These are phyloP conservation scores for Scotopteryx bipunctaria DNA, from an alignment of 2,888 invertebrate genomes.

Conservation along the genomic window DNA sequence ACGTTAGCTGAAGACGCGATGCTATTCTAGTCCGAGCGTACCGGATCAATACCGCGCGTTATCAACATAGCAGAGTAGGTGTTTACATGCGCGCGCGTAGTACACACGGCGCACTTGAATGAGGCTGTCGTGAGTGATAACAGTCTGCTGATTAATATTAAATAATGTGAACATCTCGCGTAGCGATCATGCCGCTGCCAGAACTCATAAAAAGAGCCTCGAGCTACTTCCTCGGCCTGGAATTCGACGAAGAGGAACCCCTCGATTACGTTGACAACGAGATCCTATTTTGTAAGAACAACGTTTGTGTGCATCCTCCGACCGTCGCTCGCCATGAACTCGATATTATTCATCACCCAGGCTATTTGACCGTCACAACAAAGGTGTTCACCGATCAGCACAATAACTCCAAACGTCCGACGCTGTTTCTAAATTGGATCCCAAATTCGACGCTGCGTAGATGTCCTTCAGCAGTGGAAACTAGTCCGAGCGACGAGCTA, in stretches of 20 bases:
- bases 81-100: slow-evolving; percentile 80
- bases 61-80: slow-evolving; percentile 75
- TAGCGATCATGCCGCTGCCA: slow-evolving; percentile 87
- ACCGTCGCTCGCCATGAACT: slow-evolving; percentile 91
- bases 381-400: slow-evolving; percentile 91
- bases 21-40: slow-evolving; percentile 57
- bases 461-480: slow-evolving; percentile 90
- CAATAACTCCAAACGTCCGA: slow-evolving; percentile 89
- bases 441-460: slow-evolving; percentile 95
- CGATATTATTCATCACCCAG: slow-evolving; percentile 95
- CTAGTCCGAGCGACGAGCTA: slow-evolving; percentile 76
- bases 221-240: slow-evolving; percentile 89
- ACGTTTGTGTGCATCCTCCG: slow-evolving; percentile 98
- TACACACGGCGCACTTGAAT: slow-evolving; percentile 65
- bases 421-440: slow-evolving; percentile 96
- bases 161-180: slow-evolving; percentile 59
- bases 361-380: slow-evolving; percentile 94
- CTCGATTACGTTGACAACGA: slow-evolving; percentile 91
- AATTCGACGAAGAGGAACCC: slow-evolving; percentile 84
- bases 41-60: slow-evolving; percentile 76
- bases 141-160: slow-evolving; percentile 35
- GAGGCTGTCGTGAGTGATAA: slow-evolving; percentile 67
- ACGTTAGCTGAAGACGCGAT: slow-evolving; percentile 52
- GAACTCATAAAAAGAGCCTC: slow-evolving; percentile 91
- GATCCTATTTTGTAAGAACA: slow-evolving; percentile 96